Evolutionary conservation across 1,140 invertebrate species (phyloP).

Genomic region (Colletes latitarsis): DNA sequence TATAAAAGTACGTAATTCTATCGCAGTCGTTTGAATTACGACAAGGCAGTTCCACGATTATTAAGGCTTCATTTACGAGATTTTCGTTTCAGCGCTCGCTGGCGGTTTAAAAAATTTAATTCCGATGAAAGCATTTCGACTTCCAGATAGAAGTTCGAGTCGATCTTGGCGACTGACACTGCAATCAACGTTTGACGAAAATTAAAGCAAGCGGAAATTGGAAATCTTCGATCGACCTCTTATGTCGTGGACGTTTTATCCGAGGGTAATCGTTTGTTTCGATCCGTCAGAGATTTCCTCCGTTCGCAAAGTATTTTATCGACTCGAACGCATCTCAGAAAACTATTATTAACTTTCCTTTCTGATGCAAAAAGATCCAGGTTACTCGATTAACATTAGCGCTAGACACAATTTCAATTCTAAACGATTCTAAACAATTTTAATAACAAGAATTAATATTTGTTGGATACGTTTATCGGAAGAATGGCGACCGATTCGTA

Average conservation of each 20-base stretch:
- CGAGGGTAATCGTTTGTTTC: background rate
- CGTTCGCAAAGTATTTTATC: background rate
- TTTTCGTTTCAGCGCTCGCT: background rate
- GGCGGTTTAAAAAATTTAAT: conserved; percentile 18
- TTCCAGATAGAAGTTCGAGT: background rate
- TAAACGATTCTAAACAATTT: too few relatives aligned
- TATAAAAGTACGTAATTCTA: too few relatives aligned
- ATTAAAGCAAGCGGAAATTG: conserved; percentile 21
- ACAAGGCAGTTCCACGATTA: background rate
- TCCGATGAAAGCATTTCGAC: conserved; percentile 3
- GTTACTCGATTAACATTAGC: too few relatives aligned
- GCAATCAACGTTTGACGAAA: conserved; percentile 19
- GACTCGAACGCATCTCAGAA: background rate
- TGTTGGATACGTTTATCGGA: too few relatives aligned
- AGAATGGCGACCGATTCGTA: too few relatives aligned
- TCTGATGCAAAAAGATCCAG: too few relatives aligned
- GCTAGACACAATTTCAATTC: too few relatives aligned
- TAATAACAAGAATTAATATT: too few relatives aligned
- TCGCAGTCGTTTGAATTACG: too few relatives aligned
- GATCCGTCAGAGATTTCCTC: background rate
- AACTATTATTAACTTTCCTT: too few relatives aligned
- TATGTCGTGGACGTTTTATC: background rate
- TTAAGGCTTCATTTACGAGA: background rate
- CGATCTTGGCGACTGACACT: background rate
- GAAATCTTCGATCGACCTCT: background rate